A percentile compares a stretch with the other conserved stretches of the same genome.
Evolutionary conservation across 37 sponge, comb jelly and placozoan species (phyloP).

Genomic region (Ephydatia muelleri): DNA sequence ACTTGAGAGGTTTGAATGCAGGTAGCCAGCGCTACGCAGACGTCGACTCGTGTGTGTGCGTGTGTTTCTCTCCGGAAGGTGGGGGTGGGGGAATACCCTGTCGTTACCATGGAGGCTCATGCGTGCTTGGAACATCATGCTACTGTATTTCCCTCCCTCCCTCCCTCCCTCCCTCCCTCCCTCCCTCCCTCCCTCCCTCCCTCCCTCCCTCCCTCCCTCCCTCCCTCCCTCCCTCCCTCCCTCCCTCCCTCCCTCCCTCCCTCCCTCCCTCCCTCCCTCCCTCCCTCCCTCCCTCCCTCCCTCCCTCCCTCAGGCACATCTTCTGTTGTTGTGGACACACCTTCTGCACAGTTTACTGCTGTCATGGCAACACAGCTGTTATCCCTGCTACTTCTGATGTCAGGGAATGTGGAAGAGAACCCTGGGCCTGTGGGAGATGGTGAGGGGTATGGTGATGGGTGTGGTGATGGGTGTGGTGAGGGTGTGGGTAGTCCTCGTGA

Average conservation of each 20-base stretch:
- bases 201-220: constrained; percentile 19
- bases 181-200: constrained; percentile 17
- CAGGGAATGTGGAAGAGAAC: neutral
- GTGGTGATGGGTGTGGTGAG: neutral
- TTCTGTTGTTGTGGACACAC: no score
- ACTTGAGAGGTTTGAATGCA: no score
- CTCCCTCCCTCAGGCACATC: no score
- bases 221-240: constrained; percentile 25
- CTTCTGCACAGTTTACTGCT: neutral
- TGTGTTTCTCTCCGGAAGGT: no score
- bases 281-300: no score
- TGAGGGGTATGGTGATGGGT: neutral
- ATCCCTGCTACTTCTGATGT: neutral
- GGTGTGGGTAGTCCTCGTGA: neutral
- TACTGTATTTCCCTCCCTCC: constrained; percentile 5
- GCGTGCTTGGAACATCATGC: no score
- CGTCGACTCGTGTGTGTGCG: no score
- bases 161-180: constrained; percentile 15
- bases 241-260: constrained; percentile 20
- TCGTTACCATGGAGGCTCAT: no score
- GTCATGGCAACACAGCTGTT: neutral
- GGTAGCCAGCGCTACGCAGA: no score
- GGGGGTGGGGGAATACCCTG: no score
- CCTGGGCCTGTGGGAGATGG: neutral
- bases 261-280: constrained; percentile 6